These are phyloP conservation scores for Sinelater perroti DNA, from an alignment of 2,888 invertebrate species.

Conservation along the genomic window DNA sequence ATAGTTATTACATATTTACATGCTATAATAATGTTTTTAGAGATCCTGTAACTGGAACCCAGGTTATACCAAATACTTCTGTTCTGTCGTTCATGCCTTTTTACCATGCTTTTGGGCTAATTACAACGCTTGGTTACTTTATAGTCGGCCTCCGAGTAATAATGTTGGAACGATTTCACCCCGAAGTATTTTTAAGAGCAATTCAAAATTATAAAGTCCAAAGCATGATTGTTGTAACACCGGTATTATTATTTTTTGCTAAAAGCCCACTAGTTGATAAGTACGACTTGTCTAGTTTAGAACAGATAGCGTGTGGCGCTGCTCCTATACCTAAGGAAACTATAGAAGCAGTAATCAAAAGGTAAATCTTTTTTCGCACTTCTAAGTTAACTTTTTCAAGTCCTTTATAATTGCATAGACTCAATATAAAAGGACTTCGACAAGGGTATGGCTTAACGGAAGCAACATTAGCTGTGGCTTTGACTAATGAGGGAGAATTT, in stretches of 20 bases:
- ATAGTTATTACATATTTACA: too few species aligned
- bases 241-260: conserved; percentile 79
- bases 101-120: conserved; percentile 49
- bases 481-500: conserved; percentile 57
- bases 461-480: conserved; percentile 64
- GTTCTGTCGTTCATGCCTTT: conserved; percentile 41
- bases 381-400: neutral
- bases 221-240: conserved; percentile 78
- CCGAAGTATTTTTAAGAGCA: conserved; percentile 70
- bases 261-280: conserved; percentile 78
- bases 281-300: conserved; percentile 75
- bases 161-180: conserved; percentile 72
- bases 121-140: conserved; percentile 42
- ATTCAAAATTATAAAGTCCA: conserved; percentile 74
- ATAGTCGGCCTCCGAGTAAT: conserved; percentile 40
- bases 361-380: neutral
- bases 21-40: conserved; percentile 13
- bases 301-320: conserved; percentile 75
- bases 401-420: neutral
- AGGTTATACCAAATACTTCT: conserved; percentile 37
- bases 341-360: conserved; percentile 62
- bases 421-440: conserved; percentile 47
- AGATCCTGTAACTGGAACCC: conserved; percentile 1
- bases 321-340: conserved; percentile 77
- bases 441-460: conserved; percentile 82